Conservation (phyloP, 2,113 vertebrate genomes). For the Sprattus sprattus region DNA sequence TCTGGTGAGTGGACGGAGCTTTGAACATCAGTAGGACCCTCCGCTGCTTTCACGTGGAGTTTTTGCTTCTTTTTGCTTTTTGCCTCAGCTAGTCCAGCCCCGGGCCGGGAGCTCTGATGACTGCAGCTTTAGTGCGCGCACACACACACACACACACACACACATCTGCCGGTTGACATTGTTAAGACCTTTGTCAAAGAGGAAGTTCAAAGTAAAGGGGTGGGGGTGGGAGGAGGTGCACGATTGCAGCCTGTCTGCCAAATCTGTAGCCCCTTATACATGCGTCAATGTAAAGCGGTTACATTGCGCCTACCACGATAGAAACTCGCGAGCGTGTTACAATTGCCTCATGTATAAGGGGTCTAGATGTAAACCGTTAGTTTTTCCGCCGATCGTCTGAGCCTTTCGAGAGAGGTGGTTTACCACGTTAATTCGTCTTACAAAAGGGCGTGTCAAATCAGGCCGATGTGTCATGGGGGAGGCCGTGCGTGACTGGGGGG, state of each 20-base stretch:
- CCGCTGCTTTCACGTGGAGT: not conserved
- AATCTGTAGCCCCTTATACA: too few relatives aligned
- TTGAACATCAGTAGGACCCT: not conserved
- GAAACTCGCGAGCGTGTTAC: too few relatives aligned
- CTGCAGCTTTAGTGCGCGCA: not conserved
- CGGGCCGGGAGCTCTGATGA: not conserved
- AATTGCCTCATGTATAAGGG: too few relatives aligned
- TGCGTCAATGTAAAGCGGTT: too few relatives aligned
- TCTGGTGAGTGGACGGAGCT: not conserved
- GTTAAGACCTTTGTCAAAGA: not conserved
- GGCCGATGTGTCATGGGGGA: too few relatives aligned
- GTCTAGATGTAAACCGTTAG: too few relatives aligned
- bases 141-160: not conserved
- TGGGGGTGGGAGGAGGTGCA: not conserved
- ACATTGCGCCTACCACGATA: too few relatives aligned
- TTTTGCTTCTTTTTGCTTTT: not conserved
- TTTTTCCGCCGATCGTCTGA: too few relatives aligned
- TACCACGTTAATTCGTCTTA: too few relatives aligned
- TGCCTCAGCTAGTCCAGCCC: not conserved
- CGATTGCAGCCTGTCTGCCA: not conserved
- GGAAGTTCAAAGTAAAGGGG: not conserved
- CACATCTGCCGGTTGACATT: not conserved
- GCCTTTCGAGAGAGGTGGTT: too few relatives aligned
- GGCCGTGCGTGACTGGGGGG: too few relatives aligned
- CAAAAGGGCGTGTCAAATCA: too few relatives aligned